Base-by-base conservation (phyloP, 2,888 invertebrate species). In the Cylloceria caligata region DNA sequence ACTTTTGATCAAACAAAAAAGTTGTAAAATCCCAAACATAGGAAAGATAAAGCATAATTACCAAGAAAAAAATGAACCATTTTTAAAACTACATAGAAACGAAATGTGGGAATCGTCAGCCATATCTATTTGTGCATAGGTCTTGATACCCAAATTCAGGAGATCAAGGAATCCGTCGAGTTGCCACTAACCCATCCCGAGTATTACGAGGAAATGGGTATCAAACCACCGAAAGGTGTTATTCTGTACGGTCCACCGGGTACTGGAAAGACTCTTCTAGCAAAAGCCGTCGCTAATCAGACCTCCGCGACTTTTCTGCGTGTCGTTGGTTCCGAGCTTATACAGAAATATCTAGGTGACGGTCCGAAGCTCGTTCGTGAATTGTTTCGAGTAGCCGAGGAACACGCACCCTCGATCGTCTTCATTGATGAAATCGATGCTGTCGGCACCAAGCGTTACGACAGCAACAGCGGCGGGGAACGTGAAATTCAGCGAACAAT, bases 351-450 rank as follows among this genome's bases (percentile, higher is more conserved):
- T 93, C 94, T 99, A 94, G 99, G 99, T 84, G 99, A 99, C 94
- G 99, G 99, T 0, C 99, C 99, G 0, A 99, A 99, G 93, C 94
- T 99, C 82, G 99, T 99, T 0, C 95, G 99, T 75, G 99, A 99
- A 92, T 93, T 99, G 81, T 99, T 99, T 93, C 95, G 99, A 88
- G 99, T 99, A n/a, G 99, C 99, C 0, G 99, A 99, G 92, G 99
- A 99, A 91, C 99, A 99, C 94, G 99, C 99, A 0, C 99, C 99
- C 0, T 99, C 99, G 0, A 99, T 99, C 93, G 99, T 99, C 11
- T 99, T 99, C 91, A 99, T 99, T 89, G 99, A 99, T 94, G 99
- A 99, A 95, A 99, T 99, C 89, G 99, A 99, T 94, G 99, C 99
- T 34, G 98, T 99, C 13, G 99, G 99, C 78, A 99, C 99, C 5